phyloP scores from a whole-genome alignment of 2,888 invertebrate species.

The Harpagoxenus sublaevis region DNA sequence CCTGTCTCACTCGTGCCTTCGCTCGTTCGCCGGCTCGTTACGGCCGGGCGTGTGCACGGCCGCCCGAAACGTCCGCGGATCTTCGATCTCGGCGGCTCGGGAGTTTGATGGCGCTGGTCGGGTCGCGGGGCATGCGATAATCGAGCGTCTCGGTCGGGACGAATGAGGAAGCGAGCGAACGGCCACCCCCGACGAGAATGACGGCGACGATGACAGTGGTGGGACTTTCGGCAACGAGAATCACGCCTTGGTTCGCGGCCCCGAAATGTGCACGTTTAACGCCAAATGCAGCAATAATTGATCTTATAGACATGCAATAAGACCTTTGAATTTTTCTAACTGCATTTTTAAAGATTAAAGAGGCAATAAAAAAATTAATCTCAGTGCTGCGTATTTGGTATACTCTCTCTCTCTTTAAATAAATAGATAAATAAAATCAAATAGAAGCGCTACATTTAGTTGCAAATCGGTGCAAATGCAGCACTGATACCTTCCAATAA shows the following conservation, averaged over 20 bases:
- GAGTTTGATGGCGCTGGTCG: conserved; percentile 64
- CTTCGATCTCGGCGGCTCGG: conserved; percentile 68
- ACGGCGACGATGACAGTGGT: conserved; percentile 7
- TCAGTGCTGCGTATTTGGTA: background rate
- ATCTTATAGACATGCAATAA: background rate
- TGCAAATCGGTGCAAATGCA: background rate
- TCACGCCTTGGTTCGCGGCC: background rate
- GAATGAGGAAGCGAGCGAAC: conserved; percentile 45
- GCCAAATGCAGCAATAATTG: background rate
- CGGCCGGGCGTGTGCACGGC: conserved; percentile 64
- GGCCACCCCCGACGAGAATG: conserved; percentile 12
- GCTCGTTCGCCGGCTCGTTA: conserved; percentile 38
- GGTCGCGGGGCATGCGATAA: conserved; percentile 66
- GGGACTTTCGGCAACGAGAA: conserved; percentile 31
- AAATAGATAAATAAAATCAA: background rate
- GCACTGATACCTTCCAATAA: background rate
- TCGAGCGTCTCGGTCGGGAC: conserved; percentile 69
- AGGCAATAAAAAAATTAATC: background rate
- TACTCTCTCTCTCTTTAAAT: background rate
- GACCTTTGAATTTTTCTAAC: background rate
- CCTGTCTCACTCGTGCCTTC: conserved; percentile 26
- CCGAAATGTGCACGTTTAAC: background rate
- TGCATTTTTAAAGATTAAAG: conserved; percentile 2
- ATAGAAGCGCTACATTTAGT: background rate
- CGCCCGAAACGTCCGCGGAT: conserved; percentile 68